A percentile compares a stretch with the other conserved stretches of the same genome.
phyloP scores from a whole-genome alignment of 1,140 invertebrate genomes.

The Thaumetopoea pityocampa region DNA sequence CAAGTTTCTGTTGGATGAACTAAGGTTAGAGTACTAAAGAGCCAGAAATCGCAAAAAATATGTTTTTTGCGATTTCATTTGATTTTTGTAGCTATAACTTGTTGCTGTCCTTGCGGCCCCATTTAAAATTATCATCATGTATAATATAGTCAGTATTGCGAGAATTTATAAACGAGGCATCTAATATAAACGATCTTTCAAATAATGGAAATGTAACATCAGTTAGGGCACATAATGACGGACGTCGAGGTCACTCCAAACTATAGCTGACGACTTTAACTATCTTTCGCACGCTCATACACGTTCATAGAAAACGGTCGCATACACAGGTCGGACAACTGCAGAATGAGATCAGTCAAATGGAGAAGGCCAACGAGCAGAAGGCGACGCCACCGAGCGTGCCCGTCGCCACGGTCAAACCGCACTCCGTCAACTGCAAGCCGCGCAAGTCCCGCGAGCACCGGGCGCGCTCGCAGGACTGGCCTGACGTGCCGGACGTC shows the following conservation, averaged over 20 bases:
- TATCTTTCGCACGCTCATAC: constrained; percentile 84
- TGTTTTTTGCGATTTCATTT: no score
- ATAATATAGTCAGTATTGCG: no score
- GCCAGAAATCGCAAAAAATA: no score
- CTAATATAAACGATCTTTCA: constrained; percentile 81
- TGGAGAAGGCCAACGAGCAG: constrained; percentile 83
- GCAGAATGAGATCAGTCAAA: constrained; percentile 83
- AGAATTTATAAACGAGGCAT: constrained; percentile 83
- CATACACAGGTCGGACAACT: constrained; percentile 86
- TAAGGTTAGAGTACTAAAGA: no score
- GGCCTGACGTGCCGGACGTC: constrained; percentile 92
- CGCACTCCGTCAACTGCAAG: constrained; percentile 64
- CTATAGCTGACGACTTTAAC: constrained; percentile 85
- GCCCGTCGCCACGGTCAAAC: constrained; percentile 67
- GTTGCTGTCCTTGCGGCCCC: no score
- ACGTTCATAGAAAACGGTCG: constrained; percentile 88
- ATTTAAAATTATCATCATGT: no score
- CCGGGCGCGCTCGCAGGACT: constrained; percentile 88
- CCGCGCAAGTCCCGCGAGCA: constrained; percentile 83
- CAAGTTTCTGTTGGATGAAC: no score
- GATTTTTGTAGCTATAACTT: no score
- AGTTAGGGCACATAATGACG: constrained; percentile 71
- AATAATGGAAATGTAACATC: constrained; percentile 80
- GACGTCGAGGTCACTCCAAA: constrained; percentile 79
- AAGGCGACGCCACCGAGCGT: constrained; percentile 77